Conservation (phyloP, 2,888 invertebrate genomes). For the Euphydryas editha region DNA sequence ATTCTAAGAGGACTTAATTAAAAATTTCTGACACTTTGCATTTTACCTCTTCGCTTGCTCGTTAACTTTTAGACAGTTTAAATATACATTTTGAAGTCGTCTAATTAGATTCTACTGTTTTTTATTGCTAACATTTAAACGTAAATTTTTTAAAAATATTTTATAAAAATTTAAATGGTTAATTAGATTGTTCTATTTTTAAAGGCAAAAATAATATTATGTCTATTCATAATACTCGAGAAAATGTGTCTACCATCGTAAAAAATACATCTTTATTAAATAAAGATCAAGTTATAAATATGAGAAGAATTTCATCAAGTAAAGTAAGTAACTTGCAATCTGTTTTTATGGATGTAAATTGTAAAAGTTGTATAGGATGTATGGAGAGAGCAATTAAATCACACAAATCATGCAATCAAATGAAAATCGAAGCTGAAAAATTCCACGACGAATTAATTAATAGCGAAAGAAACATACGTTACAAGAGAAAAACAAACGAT, state of each 20-base stretch:
- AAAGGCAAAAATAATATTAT: conserved; percentile 35
- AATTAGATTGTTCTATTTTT: conserved; percentile 3
- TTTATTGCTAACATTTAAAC: background rate
- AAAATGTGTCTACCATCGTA: conserved; percentile 23
- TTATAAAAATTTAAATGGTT: background rate
- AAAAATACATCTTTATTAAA: conserved; percentile 26
- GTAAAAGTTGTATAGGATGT: conserved; percentile 56
- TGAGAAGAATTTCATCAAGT: conserved; percentile 46
- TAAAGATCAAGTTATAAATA: conserved; percentile 48
- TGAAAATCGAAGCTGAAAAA: conserved; percentile 42
- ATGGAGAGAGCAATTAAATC: conserved; percentile 60
- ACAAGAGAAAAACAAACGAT: conserved; percentile 47
- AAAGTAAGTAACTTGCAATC: conserved; percentile 49
- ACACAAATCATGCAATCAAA: conserved; percentile 39
- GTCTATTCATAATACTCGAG: conserved; percentile 20
- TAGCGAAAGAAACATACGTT: conserved; percentile 43
- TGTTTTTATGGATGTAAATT: conserved; percentile 52
- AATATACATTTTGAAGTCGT: background rate
- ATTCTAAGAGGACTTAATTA: conserved; percentile 31
- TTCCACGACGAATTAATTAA: conserved; percentile 49
- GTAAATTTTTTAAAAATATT: background rate
- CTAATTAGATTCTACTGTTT: background rate
- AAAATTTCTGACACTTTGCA: conserved; percentile 31
- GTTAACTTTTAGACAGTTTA: background rate
- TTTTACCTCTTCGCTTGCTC: conserved; percentile 5